Evolutionary conservation across 2,888 invertebrate genomes (phyloP), one percentile per base, ranked within the genome.

Genomic region (Amiota communis): DNA sequence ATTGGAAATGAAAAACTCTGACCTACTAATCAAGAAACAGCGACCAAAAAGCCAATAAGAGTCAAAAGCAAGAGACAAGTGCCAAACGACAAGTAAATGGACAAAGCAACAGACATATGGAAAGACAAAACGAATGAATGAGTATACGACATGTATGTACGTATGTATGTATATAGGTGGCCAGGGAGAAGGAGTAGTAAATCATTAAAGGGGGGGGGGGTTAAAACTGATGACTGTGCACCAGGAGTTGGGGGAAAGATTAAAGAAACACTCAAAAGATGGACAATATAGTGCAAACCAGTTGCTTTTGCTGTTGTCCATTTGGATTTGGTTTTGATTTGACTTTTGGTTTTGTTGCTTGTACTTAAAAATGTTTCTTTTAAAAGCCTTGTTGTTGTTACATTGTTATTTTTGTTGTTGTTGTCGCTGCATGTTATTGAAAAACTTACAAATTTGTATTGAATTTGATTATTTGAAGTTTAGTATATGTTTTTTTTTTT

Each of bases 1-100:
- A 85, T 83, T 83, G 86, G 83, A 83, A 83, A 83, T 83, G 83
- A 83, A 85, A 83, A 83, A 83, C 83, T 83, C 86, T 83, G 83
- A 83, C 83, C 83, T 83, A 83, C 83, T 83, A 83, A 83, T 83
- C 83, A 85, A 84, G 84, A 81, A 85, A 70, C 56, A 70, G 70
- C 72, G 71, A 73, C 77, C 79, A 80, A 73, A 57, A 78, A 79
- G 74, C 78, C 70, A 77, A 75, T 77, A 77, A 65, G 78, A 79
- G 75, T 77, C 70, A 77, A 71, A 36, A 75, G 74, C 67, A 53
- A 61, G 70, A 74, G 74, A 68, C 77, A 75, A 75, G 81, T 80
- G 81, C 80, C 81, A 71, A 79, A 76, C 78, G 75, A 78, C 64
- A 73, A 68, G 49, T 68, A 65, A 51, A 64, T 70, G 49, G 63